Evolutionary conservation across 2,888 invertebrate genomes (phyloP).

Genomic region (Achlya flavicornis): DNA sequence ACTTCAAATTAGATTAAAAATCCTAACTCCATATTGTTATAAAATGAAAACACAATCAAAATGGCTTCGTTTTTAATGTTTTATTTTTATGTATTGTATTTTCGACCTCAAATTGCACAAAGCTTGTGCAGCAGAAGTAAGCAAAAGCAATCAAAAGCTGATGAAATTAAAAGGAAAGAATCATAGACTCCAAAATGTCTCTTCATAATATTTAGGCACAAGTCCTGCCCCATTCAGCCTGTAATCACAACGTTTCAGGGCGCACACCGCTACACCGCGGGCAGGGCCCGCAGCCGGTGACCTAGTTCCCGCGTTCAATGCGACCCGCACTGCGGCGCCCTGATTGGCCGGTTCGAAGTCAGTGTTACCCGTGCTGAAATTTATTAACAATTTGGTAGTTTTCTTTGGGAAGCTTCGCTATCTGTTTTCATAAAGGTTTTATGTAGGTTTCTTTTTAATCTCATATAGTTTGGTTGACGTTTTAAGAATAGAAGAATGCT

Average conservation of each 20-base stretch:
- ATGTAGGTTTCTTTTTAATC: too few relatives aligned
- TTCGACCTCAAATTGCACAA: too few relatives aligned
- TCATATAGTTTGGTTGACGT: neutral
- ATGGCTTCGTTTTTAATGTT: too few relatives aligned
- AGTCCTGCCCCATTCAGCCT: constrained; percentile 8
- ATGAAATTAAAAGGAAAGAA: neutral
- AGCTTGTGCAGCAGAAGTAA: too few relatives aligned
- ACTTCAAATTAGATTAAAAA: too few relatives aligned
- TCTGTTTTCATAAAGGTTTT: too few relatives aligned
- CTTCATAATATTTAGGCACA: neutral
- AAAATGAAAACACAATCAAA: too few relatives aligned
- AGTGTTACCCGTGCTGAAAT: constrained; percentile 34
- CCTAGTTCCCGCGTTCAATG: constrained; percentile 38
- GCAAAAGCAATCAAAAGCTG: neutral
- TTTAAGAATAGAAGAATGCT: neutral
- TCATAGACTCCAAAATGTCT: neutral
- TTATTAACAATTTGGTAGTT: constrained; percentile 19
- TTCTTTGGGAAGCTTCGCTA: neutral
- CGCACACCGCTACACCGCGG: constrained; percentile 24
- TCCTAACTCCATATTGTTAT: too few relatives aligned
- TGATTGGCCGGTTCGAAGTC: constrained; percentile 39
- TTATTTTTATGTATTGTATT: too few relatives aligned
- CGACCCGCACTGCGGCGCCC: constrained; percentile 51
- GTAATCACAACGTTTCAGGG: constrained; percentile 11
- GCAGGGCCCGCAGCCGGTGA: constrained; percentile 37